These are phyloP conservation scores for Andrena cerasifolii DNA, from an alignment of 1,140 invertebrate genomes.

Conservation along the genomic window DNA sequence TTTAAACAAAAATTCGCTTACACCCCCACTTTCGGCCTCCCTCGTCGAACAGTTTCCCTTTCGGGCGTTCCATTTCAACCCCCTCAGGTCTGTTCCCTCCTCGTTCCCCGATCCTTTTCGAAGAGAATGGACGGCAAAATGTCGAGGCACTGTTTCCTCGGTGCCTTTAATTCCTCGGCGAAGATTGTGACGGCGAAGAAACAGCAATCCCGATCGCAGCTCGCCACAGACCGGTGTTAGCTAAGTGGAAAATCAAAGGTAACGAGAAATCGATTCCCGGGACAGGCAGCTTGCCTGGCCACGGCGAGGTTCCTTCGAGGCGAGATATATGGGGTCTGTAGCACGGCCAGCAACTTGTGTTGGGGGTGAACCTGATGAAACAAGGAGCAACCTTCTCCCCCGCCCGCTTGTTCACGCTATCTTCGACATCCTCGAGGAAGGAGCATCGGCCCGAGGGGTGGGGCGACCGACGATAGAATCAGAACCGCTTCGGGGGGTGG, in stretches of 20 bases:
- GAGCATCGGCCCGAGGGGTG: background rate
- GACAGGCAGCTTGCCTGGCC: constrained; percentile 4
- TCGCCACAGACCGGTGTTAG: constrained; percentile 19
- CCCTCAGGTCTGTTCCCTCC: background rate
- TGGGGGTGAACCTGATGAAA: constrained; percentile 10
- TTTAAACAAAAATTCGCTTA: too few relatives aligned
- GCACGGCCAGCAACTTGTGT: constrained; percentile 6
- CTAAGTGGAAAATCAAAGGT: constrained; percentile 52
- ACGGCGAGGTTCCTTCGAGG: background rate
- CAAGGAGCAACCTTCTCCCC: background rate
- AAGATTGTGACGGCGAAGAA: background rate
- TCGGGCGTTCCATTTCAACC: background rate
- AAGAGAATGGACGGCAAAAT: background rate
- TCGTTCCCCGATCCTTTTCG: background rate
- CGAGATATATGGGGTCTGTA: constrained; percentile 30
- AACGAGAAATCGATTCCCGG: constrained; percentile 46
- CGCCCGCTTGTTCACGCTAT: background rate
- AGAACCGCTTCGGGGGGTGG: background rate
- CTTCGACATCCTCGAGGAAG: background rate
- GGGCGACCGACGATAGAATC: background rate
- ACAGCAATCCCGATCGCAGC: background rate
- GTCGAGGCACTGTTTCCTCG: background rate
- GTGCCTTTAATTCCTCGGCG: constrained; percentile 6
- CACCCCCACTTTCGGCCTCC: too few relatives aligned
- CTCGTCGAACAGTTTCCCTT: background rate